Base-by-base conservation (phyloP, 2,797 vertebrate species). In the Micropoecilia bifurca region DNA sequence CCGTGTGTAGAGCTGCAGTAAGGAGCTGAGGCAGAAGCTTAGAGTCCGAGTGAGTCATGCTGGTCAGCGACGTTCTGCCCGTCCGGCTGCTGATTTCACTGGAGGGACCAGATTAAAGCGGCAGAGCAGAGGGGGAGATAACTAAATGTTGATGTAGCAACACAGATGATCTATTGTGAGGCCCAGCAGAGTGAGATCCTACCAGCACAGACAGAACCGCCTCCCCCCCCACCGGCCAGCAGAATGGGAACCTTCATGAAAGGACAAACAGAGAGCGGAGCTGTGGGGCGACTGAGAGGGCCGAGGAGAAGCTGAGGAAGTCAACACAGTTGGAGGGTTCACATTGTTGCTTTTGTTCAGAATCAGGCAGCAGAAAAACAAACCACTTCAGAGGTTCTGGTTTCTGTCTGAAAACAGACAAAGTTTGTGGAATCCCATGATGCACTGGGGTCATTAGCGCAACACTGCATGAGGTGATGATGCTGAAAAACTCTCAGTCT, bases 211-310 rank as follows among this genome's bases (percentile, higher is more conserved):
- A 87, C 66, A 0, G 75, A 77, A 75, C 81, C 13, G 55, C 79
- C 75, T 80, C 76, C 79, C 76, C 81, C 76, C 82, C 71, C 77
- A 79, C 74, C 79, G 45, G 68, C 84, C 75, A 77, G 91, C 68
- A 95, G 92, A 96, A 95, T 90, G 75, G 87, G 92, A 95, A 94
- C 91, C 28, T 96, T 96, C 93, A 92, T 83, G 92, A 95, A 94
- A 87, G 86, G 82, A 47, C 78, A 76, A 76, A 88, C 90, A 90
- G 71, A 86, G 85, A 83, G 88, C 73, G 1, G 18, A 71, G 85
- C 84, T 85, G 83, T 80, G 78, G 63, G 83, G 86, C 8, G 73
- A 83, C 83, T 74, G 82, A 77, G 81, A 76, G 76, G 85, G 88
- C 68, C 90, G 83, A 80, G 81, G 76, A 91, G n/a, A 82, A 86